Evolutionary conservation across 2,888 invertebrate genomes (phyloP), one percentile per base, ranked within the genome.

Genomic region (Teinopalpus imperialis): DNA sequence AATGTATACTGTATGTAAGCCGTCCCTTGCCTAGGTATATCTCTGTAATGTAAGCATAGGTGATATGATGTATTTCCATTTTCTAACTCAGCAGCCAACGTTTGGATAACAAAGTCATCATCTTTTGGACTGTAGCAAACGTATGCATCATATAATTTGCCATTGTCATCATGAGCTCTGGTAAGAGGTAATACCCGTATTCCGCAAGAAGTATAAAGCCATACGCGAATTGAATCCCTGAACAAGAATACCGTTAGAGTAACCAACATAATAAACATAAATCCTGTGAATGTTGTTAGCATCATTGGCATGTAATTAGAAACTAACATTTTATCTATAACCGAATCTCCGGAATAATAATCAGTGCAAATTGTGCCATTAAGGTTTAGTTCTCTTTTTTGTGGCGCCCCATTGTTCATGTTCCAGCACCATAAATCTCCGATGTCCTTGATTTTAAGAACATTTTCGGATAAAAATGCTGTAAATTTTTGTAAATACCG

Each of bases 111-210:
- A 82, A 96, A 97, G 74, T 95, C 94, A 73, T 97, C 96, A 85
- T 97, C 97, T 80, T 95, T 96, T 48, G 95, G 95, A 68, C 96
- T 96, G 89, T 98, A 98, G 69, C 97, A 93, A 35, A 98, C 93
- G 82, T 97, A 98, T 56, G 96, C 97, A 83, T 98, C 98, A 89
- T 96, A 97, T 49, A 95, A 91, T 77, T 96, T 95, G 73, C 96
- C 96, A 68, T 94, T 91, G 75, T 95, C 95, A 73, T 95, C 95
- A 78, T 91, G 92, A 45, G 91, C 90, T 59, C 92, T 91, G 45
- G 91, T 90, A 60, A 93, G 93, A 58, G 94, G 91, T 77, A 95
- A 95, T 67, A 97, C 91, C 61, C 96, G 91, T 51, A 97, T 91
- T 20, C 96, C 96, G 78, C 95, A 97, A 61, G 93, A 93, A 55